Percentiles rank a stretch among this genome's conserved stretches.
Evolutionary conservation across 2,113 vertebrate genomes (phyloP).

Genomic region (Gallinago paraguaiae): DNA sequence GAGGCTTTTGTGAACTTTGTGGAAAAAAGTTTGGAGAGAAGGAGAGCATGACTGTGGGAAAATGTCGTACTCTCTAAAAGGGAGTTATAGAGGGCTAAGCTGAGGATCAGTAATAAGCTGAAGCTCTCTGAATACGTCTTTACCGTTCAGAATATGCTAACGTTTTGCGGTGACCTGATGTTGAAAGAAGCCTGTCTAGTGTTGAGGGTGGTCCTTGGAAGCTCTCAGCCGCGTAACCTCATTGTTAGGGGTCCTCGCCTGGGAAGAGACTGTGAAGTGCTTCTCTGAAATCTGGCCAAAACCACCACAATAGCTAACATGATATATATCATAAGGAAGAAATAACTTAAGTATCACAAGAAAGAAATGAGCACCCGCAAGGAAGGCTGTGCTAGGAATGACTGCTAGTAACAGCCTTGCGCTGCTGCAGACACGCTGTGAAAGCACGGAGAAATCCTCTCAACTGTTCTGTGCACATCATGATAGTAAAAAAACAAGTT

Average conservation of each 20-base stretch:
- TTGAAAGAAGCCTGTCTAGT: neutral
- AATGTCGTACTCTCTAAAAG: neutral
- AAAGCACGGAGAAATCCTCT: neutral
- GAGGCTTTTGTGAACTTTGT: neutral
- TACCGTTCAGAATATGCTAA: neutral
- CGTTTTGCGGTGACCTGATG: neutral
- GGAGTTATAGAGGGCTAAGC: neutral
- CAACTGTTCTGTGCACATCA: neutral
- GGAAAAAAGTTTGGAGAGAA: neutral
- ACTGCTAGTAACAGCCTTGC: too few relatives aligned
- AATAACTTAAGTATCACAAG: neutral
- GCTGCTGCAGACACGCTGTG: neutral
- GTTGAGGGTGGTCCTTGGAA: neutral
- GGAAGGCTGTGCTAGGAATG: neutral
- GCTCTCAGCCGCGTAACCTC: neutral
- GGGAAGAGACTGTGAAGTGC: neutral
- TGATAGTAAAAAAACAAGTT: neutral
- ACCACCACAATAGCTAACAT: fast-evolving
- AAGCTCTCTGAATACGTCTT: neutral
- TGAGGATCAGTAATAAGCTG: neutral
- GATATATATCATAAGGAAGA: neutral
- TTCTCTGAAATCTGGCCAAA: neutral
- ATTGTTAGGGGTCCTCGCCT: fast-evolving
- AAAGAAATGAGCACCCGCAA: neutral
- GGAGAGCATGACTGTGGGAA: neutral